Percentiles rank a stretch among this genome's conserved stretches.
Evolutionary conservation across 2,113 vertebrate genomes (phyloP).

Genomic region (Lathamus discolor): DNA sequence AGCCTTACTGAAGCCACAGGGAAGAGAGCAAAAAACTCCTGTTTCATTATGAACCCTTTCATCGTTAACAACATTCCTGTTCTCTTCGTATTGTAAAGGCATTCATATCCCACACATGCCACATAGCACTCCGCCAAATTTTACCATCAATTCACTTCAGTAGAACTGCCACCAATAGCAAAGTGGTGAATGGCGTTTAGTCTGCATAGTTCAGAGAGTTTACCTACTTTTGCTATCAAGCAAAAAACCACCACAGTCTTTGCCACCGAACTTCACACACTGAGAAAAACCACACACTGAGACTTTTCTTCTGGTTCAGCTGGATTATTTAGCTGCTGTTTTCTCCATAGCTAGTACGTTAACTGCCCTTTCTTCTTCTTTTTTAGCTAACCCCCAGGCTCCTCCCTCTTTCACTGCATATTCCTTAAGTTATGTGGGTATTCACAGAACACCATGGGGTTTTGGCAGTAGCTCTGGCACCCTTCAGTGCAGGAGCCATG

Average conservation of each 20-base stretch:
- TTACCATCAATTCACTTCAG: neutral
- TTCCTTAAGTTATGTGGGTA: neutral
- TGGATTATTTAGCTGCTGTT: neutral
- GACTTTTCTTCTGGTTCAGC: neutral
- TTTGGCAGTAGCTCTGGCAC: neutral
- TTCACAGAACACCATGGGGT: neutral
- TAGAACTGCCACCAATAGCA: neutral
- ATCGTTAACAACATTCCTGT: too few relatives aligned
- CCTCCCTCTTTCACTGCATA: neutral
- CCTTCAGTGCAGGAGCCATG: neutral
- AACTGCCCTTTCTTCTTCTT: neutral
- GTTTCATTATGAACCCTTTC: neutral
- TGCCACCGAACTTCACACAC: neutral
- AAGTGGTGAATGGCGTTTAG: neutral
- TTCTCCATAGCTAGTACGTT: neutral
- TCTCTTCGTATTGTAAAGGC: neutral
- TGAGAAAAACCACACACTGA: neutral
- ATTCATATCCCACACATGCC: rapidly evolving
- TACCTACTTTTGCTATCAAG: neutral
- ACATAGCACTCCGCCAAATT: neutral
- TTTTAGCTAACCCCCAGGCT: neutral
- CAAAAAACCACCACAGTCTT: neutral
- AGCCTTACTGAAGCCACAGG: neutral
- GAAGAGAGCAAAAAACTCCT: neutral
- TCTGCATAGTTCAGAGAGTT: neutral